Conservation (phyloP, 1,140 invertebrate genomes). For the Diorhabda carinulata region DNA sequence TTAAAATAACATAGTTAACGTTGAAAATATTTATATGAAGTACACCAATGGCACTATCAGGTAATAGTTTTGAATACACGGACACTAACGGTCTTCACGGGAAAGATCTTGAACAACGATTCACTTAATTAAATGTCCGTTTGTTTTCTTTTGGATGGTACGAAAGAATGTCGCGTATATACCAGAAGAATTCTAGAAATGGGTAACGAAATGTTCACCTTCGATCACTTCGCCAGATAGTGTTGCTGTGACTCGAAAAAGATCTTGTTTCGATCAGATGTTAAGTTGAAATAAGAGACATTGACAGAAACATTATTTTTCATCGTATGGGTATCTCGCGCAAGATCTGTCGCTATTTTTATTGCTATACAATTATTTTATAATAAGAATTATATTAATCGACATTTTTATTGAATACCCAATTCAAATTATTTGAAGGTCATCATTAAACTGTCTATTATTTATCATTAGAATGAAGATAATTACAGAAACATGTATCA, state of each 20-base stretch:
- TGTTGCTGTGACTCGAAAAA: neutral
- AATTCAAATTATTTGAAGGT: too few relatives aligned
- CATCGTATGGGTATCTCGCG: too few relatives aligned
- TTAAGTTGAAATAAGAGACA: neutral
- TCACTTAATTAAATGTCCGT: neutral
- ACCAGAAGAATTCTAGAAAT: neutral
- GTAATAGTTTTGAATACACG: neutral
- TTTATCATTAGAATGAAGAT: too few relatives aligned
- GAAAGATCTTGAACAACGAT: neutral
- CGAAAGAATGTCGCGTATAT: neutral
- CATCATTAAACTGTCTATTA: too few relatives aligned
- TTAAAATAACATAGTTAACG: too few relatives aligned
- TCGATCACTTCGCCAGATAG: neutral
- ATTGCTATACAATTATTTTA: too few relatives aligned
- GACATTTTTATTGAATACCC: too few relatives aligned
- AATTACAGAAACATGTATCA: too few relatives aligned
- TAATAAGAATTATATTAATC: too few relatives aligned
- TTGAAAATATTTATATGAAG: too few relatives aligned
- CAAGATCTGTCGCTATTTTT: too few relatives aligned
- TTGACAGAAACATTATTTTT: neutral
- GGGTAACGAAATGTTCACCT: neutral
- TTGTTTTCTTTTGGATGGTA: neutral
- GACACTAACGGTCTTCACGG: neutral
- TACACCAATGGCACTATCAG: too few relatives aligned
- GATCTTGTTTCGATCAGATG: constrained; percentile 2